Evolutionary conservation across 1,140 invertebrate genomes (phyloP), one percentile per base, ranked within the genome.

Genomic region (Apis laboriosa): DNA sequence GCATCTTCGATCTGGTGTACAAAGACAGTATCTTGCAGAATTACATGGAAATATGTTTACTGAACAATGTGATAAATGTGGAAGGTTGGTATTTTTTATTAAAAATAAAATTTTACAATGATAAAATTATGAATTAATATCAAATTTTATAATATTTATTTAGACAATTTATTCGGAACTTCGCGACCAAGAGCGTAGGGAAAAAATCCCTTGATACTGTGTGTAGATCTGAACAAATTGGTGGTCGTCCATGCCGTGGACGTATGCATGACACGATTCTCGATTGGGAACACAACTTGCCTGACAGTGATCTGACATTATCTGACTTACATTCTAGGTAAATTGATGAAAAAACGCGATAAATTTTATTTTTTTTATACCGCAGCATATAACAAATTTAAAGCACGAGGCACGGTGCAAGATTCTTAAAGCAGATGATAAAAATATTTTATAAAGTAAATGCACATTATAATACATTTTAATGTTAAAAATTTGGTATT

Each of bases 1-100:
- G 51, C 98, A 99, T 95, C 94, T 99, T n/a, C 96, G 97, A 89
- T 98, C 98, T 61, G 98, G 98, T 21, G 93, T 99, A 82, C 93
- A 96, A 19, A 95, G 98, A 79, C 95, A 96, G 86, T 94, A 96
- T 92, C 93, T 99, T 77, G 96, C 98, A 58, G 99, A 99, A 94
- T 94, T 99, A 53, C 99, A 99, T 95, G 99, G 99, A 58, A 99
- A 99, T 92, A 99, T 99, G 97, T 99, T 99, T 94, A 95, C 98
- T 67, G 98, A 99, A 94, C 97, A 99, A 91, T 99, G 99, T 93
- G 96, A 97, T 90, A 96, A 97, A 90, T 99, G 99, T 95, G 95
- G 96, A 93, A 98, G 96, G 97, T 98, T 95, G 88, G 84, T 85
- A 80, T 72, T 67, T 81, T 71, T 87, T 83, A 61, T 64, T 0